Percentiles rank a stretch among this genome's conserved stretches.
These are phyloP conservation scores for Galleria mellonella DNA, from an alignment of 1,140 invertebrate genomes.

Conservation along the genomic window DNA sequence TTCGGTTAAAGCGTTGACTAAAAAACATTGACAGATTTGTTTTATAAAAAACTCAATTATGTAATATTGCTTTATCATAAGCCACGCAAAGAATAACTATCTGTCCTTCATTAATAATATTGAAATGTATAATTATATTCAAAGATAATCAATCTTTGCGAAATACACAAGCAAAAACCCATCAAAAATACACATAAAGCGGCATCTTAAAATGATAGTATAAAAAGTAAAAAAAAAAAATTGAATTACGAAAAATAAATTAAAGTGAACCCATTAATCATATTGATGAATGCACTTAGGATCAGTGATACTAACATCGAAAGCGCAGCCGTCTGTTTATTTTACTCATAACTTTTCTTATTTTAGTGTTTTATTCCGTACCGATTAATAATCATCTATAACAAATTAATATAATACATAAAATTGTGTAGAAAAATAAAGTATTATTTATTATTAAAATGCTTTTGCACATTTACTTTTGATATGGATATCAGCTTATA, in stretches of 20 bases:
- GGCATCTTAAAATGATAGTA: conserved; percentile 12
- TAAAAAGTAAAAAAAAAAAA: conserved; percentile 17
- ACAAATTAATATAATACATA: no score
- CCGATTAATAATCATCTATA: no score
- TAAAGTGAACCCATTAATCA: conserved; percentile 37
- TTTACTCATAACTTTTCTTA: no score
- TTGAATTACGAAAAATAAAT: conserved; percentile 23
- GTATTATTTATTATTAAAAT: no score
- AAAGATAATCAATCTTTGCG: conserved; percentile 28
- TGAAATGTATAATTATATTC: conserved; percentile 14
- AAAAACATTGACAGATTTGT: conserved; percentile 7
- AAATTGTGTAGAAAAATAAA: no score
- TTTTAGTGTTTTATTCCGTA: no score
- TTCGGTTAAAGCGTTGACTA: conserved; percentile 22
- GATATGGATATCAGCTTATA: no score
- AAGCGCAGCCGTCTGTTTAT: not conserved
- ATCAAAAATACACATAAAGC: conserved; percentile 19
- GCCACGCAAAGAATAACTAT: conserved; percentile 11
- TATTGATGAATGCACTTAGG: conserved; percentile 42
- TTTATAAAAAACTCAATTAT: conserved; percentile 10
- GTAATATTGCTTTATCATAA: conserved; percentile 5
- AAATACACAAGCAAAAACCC: conserved; percentile 26
- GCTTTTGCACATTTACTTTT: no score
- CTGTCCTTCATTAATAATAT: conserved; percentile 15
- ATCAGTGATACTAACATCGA: conserved; percentile 22